phyloP scores from a whole-genome alignment of 2,888 invertebrate species.

The Melangyna quadrimaculata region DNA sequence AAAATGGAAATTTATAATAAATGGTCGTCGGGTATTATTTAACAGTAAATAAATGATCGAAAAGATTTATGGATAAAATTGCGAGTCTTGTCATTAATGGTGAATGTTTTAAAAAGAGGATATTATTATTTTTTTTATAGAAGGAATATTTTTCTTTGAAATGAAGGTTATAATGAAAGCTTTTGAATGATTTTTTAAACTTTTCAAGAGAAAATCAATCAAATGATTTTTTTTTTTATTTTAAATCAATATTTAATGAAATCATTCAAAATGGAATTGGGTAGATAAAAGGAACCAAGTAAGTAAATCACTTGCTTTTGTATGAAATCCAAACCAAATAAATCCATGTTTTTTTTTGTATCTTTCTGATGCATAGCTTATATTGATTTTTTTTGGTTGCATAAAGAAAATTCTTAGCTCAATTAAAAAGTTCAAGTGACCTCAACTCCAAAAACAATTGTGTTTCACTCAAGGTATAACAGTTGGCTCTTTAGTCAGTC shows the following conservation, averaged over 20 bases:
- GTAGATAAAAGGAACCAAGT: no score
- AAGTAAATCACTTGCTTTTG: no score
- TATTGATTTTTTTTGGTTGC: no score
- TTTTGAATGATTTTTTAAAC: not conserved
- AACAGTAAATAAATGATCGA: slow-evolving; percentile 24
- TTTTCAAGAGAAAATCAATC: not conserved
- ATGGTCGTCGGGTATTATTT: slow-evolving; percentile 40
- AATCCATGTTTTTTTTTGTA: no score
- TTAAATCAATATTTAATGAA: not conserved
- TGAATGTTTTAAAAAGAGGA: not conserved
- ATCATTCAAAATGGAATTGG: no score
- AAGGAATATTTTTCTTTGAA: not conserved
- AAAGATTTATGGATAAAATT: slow-evolving; percentile 38
- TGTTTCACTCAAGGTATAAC: no score
- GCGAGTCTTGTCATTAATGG: slow-evolving; percentile 23
- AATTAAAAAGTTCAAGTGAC: no score
- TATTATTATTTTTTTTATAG: slow-evolving; percentile 26
- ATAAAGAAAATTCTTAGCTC: no score
- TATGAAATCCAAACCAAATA: no score
- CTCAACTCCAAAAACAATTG: no score
- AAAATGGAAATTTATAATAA: slow-evolving; percentile 39
- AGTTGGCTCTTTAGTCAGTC: no score
- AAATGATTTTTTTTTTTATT: not conserved
- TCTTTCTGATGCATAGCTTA: no score
- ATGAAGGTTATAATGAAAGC: not conserved